Conservation (phyloP, 2,113 vertebrate genomes). For the Mugil cephalus region DNA sequence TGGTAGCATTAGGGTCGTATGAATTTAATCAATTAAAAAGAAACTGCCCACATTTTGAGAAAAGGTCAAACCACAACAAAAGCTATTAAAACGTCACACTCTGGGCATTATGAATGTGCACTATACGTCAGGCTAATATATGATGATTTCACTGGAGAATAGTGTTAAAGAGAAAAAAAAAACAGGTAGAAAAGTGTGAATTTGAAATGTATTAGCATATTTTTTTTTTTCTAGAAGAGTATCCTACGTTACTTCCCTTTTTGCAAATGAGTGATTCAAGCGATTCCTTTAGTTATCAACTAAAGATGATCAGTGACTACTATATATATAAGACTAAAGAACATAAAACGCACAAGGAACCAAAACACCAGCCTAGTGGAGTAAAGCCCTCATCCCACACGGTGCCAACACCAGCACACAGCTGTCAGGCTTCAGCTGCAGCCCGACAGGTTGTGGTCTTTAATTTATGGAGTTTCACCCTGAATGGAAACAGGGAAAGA, state of each 20-base stretch:
- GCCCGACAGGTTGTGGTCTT: constrained; percentile 58
- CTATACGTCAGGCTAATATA: too few species aligned
- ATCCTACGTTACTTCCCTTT: not conserved
- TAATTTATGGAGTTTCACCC: constrained; percentile 72
- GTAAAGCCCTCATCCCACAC: constrained; percentile 13
- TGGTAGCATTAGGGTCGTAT: too few species aligned
- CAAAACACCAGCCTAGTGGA: not conserved
- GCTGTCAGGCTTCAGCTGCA: constrained; percentile 55
- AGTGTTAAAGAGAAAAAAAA: not conserved
- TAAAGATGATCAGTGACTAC: not conserved
- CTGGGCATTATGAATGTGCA: too few species aligned
- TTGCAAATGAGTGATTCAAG: not conserved
- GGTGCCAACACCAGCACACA: constrained; percentile 27
- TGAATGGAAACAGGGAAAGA: constrained; percentile 61
- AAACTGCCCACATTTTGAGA: too few species aligned
- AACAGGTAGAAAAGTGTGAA: not conserved
- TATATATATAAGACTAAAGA: not conserved
- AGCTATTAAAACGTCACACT: too few species aligned
- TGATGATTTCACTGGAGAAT: too few species aligned
- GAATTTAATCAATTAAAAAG: too few species aligned
- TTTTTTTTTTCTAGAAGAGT: not conserved
- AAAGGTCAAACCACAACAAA: too few species aligned
- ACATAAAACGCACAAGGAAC: not conserved
- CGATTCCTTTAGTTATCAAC: not conserved
- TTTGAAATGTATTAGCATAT: not conserved